phyloP scores from a whole-genome alignment of 2,888 invertebrate genomes.

The Lapara coniferarum region DNA sequence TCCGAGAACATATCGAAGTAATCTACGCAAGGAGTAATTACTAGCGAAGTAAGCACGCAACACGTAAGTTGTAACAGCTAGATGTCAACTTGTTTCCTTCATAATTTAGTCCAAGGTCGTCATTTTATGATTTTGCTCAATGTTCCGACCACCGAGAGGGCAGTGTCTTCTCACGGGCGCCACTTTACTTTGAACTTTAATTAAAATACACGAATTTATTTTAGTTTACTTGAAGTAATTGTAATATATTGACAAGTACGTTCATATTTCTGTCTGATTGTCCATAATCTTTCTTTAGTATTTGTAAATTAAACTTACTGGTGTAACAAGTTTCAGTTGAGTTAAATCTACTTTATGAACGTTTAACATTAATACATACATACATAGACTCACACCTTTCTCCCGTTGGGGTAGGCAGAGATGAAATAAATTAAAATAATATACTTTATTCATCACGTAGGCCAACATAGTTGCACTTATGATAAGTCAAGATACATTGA shows the following conservation, averaged over 20 bases:
- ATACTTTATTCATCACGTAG: too few species aligned
- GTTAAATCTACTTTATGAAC: too few species aligned
- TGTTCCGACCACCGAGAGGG: conserved; percentile 18
- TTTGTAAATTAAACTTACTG: neutral
- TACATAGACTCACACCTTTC: too few species aligned
- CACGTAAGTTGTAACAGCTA: conserved; percentile 31
- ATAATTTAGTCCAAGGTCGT: conserved; percentile 39
- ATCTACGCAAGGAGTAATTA: conserved; percentile 3
- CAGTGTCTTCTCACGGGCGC: conserved; percentile 29
- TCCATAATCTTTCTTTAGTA: neutral
- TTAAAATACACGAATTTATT: conserved; percentile 17
- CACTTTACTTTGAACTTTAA: conserved; percentile 27
- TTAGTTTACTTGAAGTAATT: neutral
- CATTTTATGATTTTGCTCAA: conserved; percentile 30
- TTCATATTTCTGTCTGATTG: neutral
- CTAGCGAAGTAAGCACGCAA: conserved; percentile 1
- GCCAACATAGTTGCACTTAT: too few species aligned
- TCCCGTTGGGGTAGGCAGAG: too few species aligned
- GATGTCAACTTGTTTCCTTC: conserved; percentile 39
- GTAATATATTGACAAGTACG: neutral
- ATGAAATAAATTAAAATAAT: too few species aligned
- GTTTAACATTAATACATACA: too few species aligned
- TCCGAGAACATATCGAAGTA: neutral
- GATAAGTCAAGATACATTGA: too few species aligned
- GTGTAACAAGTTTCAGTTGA: too few species aligned